phyloP scores from a whole-genome alignment of 2,113 vertebrate species.

The Mungos mungo region DNA sequence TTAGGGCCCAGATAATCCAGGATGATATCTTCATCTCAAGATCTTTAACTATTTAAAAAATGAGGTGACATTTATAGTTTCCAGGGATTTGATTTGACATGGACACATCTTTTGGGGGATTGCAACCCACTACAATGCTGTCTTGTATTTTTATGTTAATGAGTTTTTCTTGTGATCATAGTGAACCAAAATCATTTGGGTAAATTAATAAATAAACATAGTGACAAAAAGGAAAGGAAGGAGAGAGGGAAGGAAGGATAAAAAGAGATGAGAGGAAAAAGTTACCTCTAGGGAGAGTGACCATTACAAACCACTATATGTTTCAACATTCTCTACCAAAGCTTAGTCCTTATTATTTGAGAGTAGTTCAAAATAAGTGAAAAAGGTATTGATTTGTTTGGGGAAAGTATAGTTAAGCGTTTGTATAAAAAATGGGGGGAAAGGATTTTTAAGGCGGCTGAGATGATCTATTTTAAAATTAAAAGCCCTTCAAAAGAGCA shows the following conservation, averaged over 20 bases:
- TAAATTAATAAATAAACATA: neutral
- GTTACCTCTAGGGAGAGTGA: neutral
- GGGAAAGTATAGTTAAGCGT: neutral
- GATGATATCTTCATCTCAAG: neutral
- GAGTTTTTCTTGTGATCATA: neutral
- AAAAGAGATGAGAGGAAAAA: neutral
- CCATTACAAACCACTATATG: neutral
- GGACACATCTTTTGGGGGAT: neutral
- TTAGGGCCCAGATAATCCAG: neutral
- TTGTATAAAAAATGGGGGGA: neutral
- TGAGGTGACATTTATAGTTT: neutral
- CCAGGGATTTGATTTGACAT: neutral
- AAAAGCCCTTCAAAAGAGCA: neutral
- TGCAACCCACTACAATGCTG: neutral
- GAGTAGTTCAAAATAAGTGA: neutral
- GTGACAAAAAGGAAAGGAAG: neutral
- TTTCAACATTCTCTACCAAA: neutral
- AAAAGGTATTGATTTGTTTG: neutral
- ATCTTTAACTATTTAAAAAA: neutral
- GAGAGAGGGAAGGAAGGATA: neutral
- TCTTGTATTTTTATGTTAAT: neutral
- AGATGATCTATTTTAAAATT: conserved; percentile 14
- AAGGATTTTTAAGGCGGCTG: neutral
- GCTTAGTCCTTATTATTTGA: neutral
- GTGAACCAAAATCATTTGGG: neutral